Percentiles rank a stretch among this genome's conserved stretches.
Evolutionary conservation across 2,797 vertebrate species (phyloP).

Genomic region (Discoglossus pictus): DNA sequence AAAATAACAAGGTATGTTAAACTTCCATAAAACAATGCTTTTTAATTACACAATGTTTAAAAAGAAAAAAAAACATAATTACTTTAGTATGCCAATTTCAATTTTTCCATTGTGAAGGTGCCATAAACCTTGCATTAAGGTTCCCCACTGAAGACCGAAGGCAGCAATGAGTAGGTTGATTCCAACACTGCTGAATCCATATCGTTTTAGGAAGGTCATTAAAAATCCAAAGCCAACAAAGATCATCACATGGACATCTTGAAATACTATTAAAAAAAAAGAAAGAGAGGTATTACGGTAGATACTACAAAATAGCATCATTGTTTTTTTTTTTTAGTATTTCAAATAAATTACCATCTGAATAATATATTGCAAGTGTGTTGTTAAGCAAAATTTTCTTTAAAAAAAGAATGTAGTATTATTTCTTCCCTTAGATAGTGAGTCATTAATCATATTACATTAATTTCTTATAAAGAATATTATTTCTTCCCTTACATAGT

Average conservation of each 20-base stretch:
- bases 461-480: no score
- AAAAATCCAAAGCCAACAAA: slow-evolving; percentile 96
- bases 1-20: background rate
- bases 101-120: slow-evolving; percentile 67
- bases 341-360: no score
- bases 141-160: slow-evolving; percentile 92
- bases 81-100: slow-evolving; percentile 73
- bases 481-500: no score
- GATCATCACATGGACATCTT: slow-evolving; percentile 96
- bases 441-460: no score
- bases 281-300: no score
- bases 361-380: no score
- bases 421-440: no score
- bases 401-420: no score
- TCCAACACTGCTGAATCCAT: slow-evolving; percentile 92
- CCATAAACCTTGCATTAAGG: slow-evolving; percentile 82
- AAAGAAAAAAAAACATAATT: slow-evolving; percentile 41
- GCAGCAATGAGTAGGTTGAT: slow-evolving; percentile 90
- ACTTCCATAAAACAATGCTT: background rate
- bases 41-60: background rate
- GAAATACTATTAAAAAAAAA: slow-evolving; percentile 88
- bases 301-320: no score
- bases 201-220: slow-evolving; percentile 96
- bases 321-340: no score
- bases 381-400: no score